A percentile compares a stretch with the other conserved stretches of the same genome.
Evolutionary conservation across 2,797 vertebrate genomes (phyloP).

Genomic region (Cyclopterus lumpus): DNA sequence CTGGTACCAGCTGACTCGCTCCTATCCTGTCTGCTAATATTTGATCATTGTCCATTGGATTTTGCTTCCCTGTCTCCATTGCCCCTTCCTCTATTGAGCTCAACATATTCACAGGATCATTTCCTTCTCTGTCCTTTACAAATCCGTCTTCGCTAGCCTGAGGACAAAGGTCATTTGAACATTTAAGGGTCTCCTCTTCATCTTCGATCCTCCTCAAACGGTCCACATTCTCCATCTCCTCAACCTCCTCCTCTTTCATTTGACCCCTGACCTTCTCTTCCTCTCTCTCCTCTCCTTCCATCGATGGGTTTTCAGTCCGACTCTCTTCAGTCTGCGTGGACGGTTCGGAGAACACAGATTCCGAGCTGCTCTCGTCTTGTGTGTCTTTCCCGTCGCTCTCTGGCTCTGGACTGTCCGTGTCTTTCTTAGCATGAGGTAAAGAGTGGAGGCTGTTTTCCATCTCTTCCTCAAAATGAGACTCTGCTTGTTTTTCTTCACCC

Average conservation of each 20-base stretch:
- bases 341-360: neutral
- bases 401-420: neutral
- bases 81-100: constrained; percentile 6
- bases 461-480: neutral
- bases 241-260: neutral
- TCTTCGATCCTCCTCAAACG: neutral
- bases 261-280: neutral
- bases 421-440: neutral
- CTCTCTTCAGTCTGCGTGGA: constrained; percentile 5
- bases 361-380: neutral
- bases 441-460: neutral
- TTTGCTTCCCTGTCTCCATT: neutral
- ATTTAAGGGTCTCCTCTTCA: neutral
- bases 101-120: neutral
- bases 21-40: neutral
- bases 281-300: neutral
- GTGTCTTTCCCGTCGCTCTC: neutral
- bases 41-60: neutral
- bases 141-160: neutral
- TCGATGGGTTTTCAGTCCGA: neutral
- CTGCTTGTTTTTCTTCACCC: neutral
- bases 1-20: neutral
- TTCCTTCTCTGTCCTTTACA: neutral
- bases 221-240: neutral
- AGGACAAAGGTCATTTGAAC: constrained; percentile 9